Base-by-base conservation (phyloP, 1,140 invertebrate species). In the Arion vulgaris region DNA sequence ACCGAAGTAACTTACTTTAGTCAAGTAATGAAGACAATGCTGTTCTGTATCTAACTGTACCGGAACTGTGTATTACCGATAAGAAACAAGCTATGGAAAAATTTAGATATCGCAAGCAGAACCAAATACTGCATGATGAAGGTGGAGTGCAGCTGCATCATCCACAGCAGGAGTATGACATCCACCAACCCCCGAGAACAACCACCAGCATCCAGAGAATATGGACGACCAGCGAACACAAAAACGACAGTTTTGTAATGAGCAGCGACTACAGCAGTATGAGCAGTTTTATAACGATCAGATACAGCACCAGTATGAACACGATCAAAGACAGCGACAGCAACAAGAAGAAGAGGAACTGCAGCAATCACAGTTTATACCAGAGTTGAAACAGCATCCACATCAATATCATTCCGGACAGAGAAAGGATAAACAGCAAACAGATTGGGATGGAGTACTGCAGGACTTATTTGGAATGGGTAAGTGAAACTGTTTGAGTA, bases 371-470 rank as follows among this genome's bases (percentile, higher is more conserved):
- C 28, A 75, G 7, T n/a, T 11, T 28, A 17, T 53, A 11, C 49
- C 39, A 13, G 15, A 53, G 49, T 17, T 23, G 26, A 34, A 34
- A 4, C 72, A 41, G 72, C 39, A 15, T 28, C 2, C 5, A 28
- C 5, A 74, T 39, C 4, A 2, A n/a, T 26, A 28, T n/a, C n/a
- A n/a, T n/a, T n/a, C n/a, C 32, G 75, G 57, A 9, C 4, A 28
- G 11, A 77, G 57, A 28, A 39, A 41, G 36, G 1, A 9, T 9
- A 84, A 81, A 51, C 82, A 66, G 19, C 51, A 75, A 2, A 88
- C 85, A 15, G 81, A 88, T 62, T 88, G 87, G 87, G 83, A 84
- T 84, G 84, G 85, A 62, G 83, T 86, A 17, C 66, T 87, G 82
- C 80, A 83, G 49, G 85, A 87, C 38, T 77, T 88, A 17, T 87